Percentiles rank a stretch among this genome's conserved stretches.
These are phyloP conservation scores for Kuschelorhynchus macadamiae DNA, from an alignment of 2,888 invertebrate species.

Conservation along the genomic window DNA sequence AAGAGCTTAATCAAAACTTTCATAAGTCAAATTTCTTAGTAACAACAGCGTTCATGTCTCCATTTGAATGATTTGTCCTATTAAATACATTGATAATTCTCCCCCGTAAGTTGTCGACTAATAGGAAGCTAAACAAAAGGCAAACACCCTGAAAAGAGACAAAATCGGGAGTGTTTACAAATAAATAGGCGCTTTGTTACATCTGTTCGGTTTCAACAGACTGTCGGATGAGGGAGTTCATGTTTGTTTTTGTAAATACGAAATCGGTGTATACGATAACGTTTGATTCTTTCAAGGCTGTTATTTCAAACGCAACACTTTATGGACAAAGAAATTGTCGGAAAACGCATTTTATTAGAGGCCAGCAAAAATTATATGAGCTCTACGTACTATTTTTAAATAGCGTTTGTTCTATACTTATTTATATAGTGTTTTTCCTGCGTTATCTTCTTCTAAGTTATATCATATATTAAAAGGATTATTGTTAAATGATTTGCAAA, in stretches of 20 bases:
- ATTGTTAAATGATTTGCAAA: too few species aligned
- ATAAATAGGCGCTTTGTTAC: constrained; percentile 51
- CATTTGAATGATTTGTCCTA: not conserved
- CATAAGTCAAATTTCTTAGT: too few species aligned
- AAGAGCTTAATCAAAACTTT: too few species aligned
- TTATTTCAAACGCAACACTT: constrained; percentile 27
- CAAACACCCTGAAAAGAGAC: constrained; percentile 46
- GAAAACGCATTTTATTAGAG: too few species aligned
- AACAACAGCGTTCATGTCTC: too few species aligned
- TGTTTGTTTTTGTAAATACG: constrained; percentile 49
- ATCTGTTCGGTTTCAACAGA: constrained; percentile 48
- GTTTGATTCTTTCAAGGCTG: constrained; percentile 27
- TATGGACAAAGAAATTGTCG: constrained; percentile 15
- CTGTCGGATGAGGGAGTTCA: constrained; percentile 42
- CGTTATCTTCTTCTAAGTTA: too few species aligned
- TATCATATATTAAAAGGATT: too few species aligned
- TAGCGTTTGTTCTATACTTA: not conserved
- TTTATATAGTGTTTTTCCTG: not conserved
- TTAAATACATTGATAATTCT: constrained; percentile 28
- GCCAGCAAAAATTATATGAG: too few species aligned
- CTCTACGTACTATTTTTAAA: not conserved
- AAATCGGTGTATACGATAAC: constrained; percentile 39
- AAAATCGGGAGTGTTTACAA: constrained; percentile 49
- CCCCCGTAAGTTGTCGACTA: constrained; percentile 29
- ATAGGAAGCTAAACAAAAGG: constrained; percentile 47